These are phyloP conservation scores for Neoseiulus cucumeris DNA, from an alignment of 1,140 invertebrate genomes.

Conservation along the genomic window DNA sequence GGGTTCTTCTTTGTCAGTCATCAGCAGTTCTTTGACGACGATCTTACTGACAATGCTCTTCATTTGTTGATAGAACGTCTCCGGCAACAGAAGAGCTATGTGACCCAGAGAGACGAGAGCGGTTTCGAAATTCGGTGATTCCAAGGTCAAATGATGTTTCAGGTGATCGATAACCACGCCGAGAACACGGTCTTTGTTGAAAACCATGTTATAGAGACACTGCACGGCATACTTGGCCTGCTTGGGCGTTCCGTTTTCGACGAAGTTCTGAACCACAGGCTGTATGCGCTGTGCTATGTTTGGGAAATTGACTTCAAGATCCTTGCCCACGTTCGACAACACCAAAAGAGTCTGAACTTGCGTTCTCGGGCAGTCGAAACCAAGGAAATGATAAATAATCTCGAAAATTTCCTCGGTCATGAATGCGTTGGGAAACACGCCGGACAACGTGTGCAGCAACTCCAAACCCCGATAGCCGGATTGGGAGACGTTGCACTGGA, in stretches of 20 bases:
- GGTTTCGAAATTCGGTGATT: conserved; percentile 65
- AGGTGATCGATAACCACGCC: conserved; percentile 25
- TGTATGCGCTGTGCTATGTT: conserved; percentile 36
- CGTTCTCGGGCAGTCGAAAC: conserved; percentile 35
- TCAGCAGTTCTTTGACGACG: conserved; percentile 82
- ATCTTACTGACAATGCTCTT: conserved; percentile 85
- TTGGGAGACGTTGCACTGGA: conserved; percentile 19
- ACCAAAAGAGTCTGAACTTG: conserved; percentile 31
- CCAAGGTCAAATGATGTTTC: conserved; percentile 41
- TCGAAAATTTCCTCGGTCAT: conserved; percentile 60
- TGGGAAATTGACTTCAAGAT: conserved; percentile 23
- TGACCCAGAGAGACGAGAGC: conserved; percentile 82
- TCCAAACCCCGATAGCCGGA: conserved; percentile 1
- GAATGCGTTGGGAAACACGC: conserved; percentile 80
- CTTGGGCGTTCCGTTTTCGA: conserved; percentile 67
- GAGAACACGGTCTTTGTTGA: conserved; percentile 34
- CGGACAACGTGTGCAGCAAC: conserved; percentile 44
- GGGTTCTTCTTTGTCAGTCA: conserved; percentile 42
- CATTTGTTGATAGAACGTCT: conserved; percentile 64
- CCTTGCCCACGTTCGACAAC: neutral
- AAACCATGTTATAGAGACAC: conserved; percentile 59
- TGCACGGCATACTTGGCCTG: conserved; percentile 88
- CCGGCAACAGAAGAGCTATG: conserved; percentile 66
- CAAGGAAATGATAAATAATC: conserved; percentile 50
- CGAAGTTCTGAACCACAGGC: conserved; percentile 63